Base-by-base conservation (phyloP, 2,888 invertebrate species). In the Cepaea hortensis region DNA sequence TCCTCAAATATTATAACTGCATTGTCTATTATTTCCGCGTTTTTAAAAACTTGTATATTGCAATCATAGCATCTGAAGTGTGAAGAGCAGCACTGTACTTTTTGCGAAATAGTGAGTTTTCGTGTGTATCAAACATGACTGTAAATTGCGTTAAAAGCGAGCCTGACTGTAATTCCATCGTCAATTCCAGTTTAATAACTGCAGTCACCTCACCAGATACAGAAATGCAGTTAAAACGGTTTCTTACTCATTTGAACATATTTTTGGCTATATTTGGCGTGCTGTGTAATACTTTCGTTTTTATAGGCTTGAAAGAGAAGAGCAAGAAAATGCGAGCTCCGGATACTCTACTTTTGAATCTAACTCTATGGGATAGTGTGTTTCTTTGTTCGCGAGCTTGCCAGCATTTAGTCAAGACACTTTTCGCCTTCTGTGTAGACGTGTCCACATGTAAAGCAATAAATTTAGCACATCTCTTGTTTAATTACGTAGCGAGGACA, bases 331-430 rank as follows among this genome's bases (percentile, higher is more conserved):
- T 81, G 48, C 46, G 50, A 55, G 48, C 68, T 0, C 70, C 70
- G 20, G 81, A 81, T 9, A 68, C 70, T 46, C 46, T 81, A 7
- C 70, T 81, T 3, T 13, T 81, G 55, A 81, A 81, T 55, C 18
- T 81, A 50, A 55, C 81, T 70, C 11, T 81, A 5, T 81, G 81
- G 81, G 81, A 81, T 65, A 48, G 70, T 23, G 70, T 81, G 11
- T 81, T 81, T 55, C 81, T 81, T 3, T 50, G 81, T 18, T 70
- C 81, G 15, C 46, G 81, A 13, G 70, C 70, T 7, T 70, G 81
- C 50, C 81, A 81, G 23, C 81, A 81, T 20, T 70, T 81, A 3
- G 48, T 81, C 4, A 46, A 50, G 20, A 20, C 70, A 48, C n/a
- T 81, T 2, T 50, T 70, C 11, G 18, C 50, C 3, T 20, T 50